phyloP scores from a whole-genome alignment of 2,888 invertebrate genomes.

The Caradrina clavipalpis region DNA sequence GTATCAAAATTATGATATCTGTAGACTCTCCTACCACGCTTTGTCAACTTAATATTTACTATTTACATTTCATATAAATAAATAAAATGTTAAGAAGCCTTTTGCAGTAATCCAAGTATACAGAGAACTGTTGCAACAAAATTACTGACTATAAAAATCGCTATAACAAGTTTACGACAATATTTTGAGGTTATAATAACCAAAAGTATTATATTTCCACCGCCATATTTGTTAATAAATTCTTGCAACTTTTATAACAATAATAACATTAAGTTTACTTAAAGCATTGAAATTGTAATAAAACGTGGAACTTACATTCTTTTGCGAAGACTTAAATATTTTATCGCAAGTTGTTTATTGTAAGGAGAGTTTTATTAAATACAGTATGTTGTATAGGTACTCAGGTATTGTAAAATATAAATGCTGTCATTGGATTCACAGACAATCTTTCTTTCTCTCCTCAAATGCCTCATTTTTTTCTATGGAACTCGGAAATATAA shows the following conservation, averaged over 20 bases:
- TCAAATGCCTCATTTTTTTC: no score
- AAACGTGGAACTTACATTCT: neutral
- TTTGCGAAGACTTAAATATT: neutral
- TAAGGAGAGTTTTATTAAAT: neutral
- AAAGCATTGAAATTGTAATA: slow-evolving; percentile 3
- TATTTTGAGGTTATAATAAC: slow-evolving; percentile 24
- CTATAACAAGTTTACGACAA: slow-evolving; percentile 25
- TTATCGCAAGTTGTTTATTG: neutral
- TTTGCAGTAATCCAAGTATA: slow-evolving; percentile 8
- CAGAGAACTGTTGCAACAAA: slow-evolving; percentile 13
- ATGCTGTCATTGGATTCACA: no score
- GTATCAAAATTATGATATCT: slow-evolving; percentile 3
- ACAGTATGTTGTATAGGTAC: neutral
- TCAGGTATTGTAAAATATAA: no score
- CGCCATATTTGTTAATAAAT: slow-evolving; percentile 3
- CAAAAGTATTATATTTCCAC: slow-evolving; percentile 25
- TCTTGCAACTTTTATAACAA: slow-evolving; percentile 8
- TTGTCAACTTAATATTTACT: neutral
- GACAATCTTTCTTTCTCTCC: no score
- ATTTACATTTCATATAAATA: slow-evolving; percentile 3
- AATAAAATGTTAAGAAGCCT: slow-evolving; percentile 5
- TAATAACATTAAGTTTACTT: slow-evolving; percentile 1
- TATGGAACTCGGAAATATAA: neutral
- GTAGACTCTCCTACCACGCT: neutral
- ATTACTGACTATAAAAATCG: slow-evolving; percentile 28